These are phyloP conservation scores for Cheilosia pagana DNA, from an alignment of 2,888 invertebrate genomes.

Conservation along the genomic window DNA sequence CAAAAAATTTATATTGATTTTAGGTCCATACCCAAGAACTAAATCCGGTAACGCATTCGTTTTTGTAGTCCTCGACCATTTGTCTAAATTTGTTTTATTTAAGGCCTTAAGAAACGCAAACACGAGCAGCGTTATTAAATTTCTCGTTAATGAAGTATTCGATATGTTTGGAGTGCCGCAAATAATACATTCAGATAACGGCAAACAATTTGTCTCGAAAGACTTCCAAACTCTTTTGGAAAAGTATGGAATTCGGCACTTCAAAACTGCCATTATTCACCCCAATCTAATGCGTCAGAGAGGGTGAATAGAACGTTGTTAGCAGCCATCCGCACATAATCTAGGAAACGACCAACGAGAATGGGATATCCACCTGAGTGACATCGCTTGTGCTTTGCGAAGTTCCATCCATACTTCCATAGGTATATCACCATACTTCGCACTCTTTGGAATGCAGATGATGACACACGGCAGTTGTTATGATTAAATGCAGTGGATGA, in stretches of 20 bases:
- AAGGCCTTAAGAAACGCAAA: background rate
- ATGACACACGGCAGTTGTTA: too few species aligned
- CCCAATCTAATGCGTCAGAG: too few species aligned
- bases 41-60: constrained; percentile 8
- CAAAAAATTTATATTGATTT: background rate
- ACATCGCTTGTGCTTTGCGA: constrained; percentile 52
- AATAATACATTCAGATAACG: constrained; percentile 76
- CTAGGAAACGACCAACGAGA: constrained; percentile 59
- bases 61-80: constrained; percentile 4
- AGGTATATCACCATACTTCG: too few species aligned
- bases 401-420: constrained; percentile 44
- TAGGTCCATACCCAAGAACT: constrained; percentile 11
- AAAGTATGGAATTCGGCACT: background rate
- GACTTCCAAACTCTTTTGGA: constrained; percentile 56
- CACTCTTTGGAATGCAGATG: too few species aligned
- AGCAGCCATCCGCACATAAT: constrained; percentile 76
- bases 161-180: constrained; percentile 22
- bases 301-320: constrained; percentile 60
- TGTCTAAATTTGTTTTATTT: background rate
- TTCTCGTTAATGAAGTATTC: background rate
- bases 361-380: constrained; percentile 58
- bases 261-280: constrained; percentile 25
- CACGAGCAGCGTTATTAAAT: background rate
- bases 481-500: too few species aligned
- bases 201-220: constrained; percentile 74